These are phyloP conservation scores for Nothocercus julius DNA, from an alignment of 2,113 vertebrate species.

Conservation along the genomic window DNA sequence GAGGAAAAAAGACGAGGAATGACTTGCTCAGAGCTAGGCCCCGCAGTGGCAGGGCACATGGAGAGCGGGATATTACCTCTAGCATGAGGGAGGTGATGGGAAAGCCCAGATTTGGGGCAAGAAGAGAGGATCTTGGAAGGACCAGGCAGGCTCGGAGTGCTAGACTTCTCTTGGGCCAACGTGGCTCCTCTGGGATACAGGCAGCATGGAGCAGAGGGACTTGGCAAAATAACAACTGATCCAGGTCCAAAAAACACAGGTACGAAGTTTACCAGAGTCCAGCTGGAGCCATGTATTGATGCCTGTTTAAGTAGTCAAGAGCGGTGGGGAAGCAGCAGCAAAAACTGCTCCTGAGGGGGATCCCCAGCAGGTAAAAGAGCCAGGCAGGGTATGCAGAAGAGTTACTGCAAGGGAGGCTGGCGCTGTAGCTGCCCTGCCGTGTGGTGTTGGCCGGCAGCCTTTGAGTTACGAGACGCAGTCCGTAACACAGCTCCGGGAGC, in stretches of 20 bases:
- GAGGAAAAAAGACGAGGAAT: not conserved
- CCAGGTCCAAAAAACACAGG: not conserved
- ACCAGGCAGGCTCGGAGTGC: not conserved
- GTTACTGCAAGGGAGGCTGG: not conserved
- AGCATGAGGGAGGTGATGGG: not conserved
- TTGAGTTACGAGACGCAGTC: not conserved
- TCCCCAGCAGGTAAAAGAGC: not conserved
- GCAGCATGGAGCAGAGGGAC: not conserved
- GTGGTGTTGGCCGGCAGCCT: not conserved
- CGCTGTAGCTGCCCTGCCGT: not conserved
- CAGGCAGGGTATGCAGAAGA: not conserved
- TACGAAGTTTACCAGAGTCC: not conserved
- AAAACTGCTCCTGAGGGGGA: not conserved
- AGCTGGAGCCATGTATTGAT: not conserved
- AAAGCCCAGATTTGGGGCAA: not conserved
- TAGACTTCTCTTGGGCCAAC: not conserved
- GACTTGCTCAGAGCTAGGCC: not conserved
- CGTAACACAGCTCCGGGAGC: no score
- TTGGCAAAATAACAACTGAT: accelerated
- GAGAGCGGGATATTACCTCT: accelerated
- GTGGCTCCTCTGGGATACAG: not conserved
- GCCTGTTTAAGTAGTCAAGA: no score
- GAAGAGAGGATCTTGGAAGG: not conserved
- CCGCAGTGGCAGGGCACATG: accelerated
- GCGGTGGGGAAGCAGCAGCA: no score